Percentiles rank a stretch among this genome's conserved stretches.
phyloP scores from a whole-genome alignment of 2,797 vertebrate species.

The Labeo calbasu region DNA sequence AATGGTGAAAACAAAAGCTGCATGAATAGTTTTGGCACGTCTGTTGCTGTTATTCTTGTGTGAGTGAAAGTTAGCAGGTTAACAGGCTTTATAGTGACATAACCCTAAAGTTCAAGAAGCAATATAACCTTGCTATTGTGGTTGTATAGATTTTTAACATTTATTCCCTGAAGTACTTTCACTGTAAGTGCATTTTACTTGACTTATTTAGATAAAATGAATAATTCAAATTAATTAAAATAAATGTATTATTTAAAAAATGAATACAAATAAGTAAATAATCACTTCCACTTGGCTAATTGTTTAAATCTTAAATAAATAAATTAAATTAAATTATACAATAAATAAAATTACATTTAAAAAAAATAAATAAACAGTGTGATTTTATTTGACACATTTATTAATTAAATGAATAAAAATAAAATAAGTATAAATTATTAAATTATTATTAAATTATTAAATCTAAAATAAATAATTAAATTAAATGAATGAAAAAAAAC shows the following conservation, averaged over 20 bases:
- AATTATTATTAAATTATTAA: too few species aligned
- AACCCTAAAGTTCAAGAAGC: background rate
- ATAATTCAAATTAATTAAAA: background rate
- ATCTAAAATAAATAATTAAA: too few species aligned
- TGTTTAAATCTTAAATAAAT: background rate
- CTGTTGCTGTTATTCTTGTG: background rate
- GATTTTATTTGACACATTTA: too few species aligned
- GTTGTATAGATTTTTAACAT: background rate
- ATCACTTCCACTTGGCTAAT: background rate
- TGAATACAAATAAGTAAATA: background rate
- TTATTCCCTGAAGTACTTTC: background rate
- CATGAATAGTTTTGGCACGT: background rate
- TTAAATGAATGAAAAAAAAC: too few species aligned
- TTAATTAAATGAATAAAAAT: too few species aligned
- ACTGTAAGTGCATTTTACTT: background rate
- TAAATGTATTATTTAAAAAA: background rate
- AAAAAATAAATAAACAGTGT: too few species aligned
- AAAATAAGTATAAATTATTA: too few species aligned
- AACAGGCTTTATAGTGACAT: background rate
- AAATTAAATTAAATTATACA: too few species aligned
- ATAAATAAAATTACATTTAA: too few species aligned
- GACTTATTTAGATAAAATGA: background rate
- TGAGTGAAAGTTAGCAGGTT: background rate
- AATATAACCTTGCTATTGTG: background rate
- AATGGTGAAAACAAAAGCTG: background rate